These are phyloP conservation scores for Morelia viridis DNA, from an alignment of 2,797 vertebrate genomes.

Conservation along the genomic window DNA sequence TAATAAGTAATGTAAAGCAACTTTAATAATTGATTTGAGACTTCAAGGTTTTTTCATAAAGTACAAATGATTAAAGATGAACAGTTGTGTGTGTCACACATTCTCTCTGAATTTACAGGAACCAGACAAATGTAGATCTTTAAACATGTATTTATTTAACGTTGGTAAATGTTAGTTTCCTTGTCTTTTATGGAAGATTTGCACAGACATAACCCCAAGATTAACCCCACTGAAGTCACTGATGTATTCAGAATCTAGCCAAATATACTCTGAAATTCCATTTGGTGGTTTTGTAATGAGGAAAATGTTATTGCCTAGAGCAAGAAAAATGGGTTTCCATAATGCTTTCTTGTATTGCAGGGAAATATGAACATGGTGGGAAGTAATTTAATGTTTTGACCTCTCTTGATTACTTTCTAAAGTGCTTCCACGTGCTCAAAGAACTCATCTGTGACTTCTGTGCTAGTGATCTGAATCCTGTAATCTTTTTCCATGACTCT, in stretches of 20 bases:
- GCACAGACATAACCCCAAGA: conserved; percentile 19
- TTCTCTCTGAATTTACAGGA: not conserved
- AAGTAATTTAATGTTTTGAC: conserved; percentile 51
- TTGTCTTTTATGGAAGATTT: not conserved
- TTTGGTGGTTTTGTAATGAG: conserved; percentile 45
- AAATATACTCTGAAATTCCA: conserved; percentile 50
- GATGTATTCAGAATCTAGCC: conserved; percentile 48
- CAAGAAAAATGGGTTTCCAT: conserved; percentile 46
- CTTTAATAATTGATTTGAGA: not conserved
- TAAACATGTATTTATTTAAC: not conserved
- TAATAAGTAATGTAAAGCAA: not conserved
- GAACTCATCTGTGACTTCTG: conserved; percentile 4
- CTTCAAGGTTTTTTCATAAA: not conserved
- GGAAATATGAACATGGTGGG: conserved; percentile 29
- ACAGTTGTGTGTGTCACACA: not conserved
- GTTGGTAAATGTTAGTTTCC: not conserved
- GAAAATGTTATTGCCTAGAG: conserved; percentile 48
- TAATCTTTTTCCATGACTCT: conserved; percentile 52
- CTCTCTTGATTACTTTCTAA: conserved; percentile 45
- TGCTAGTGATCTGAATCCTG: conserved; percentile 41
- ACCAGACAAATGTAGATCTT: not conserved
- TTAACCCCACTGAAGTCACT: conserved; percentile 35
- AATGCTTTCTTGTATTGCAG: conserved; percentile 41
- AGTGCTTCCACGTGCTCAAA: conserved; percentile 13
- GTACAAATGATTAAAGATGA: not conserved